These are phyloP conservation scores for Sphaerophoria taeniata DNA, from an alignment of 2,888 invertebrate species.

Conservation along the genomic window DNA sequence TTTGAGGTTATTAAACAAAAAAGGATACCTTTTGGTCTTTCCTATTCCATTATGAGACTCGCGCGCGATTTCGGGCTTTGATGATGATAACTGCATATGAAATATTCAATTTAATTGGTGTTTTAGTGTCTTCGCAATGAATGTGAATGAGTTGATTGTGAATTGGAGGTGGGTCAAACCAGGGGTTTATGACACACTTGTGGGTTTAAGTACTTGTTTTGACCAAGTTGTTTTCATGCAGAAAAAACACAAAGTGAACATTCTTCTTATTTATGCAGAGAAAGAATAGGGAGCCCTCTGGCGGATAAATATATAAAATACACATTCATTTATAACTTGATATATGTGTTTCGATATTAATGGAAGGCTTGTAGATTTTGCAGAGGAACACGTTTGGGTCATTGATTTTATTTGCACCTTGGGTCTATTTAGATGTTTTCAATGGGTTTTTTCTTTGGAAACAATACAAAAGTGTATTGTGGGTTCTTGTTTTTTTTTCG, in stretches of 20 bases:
- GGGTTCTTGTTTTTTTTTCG: background rate
- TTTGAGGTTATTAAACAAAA: conserved; percentile 59
- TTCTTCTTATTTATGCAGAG: conserved; percentile 20
- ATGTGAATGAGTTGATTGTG: background rate
- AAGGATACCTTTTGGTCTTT: conserved; percentile 37
- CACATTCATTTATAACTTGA: conserved; percentile 22
- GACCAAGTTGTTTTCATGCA: conserved; percentile 5
- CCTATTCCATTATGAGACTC: conserved; percentile 64
- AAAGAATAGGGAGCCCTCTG: background rate
- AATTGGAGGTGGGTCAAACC: conserved; percentile 3
- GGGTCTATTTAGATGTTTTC: conserved; percentile 69
- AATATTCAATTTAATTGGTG: conserved; percentile 81
- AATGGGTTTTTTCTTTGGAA: conserved; percentile 36
- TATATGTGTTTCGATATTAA: conserved; percentile 26
- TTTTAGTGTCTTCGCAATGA: conserved; percentile 51
- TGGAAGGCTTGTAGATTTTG: background rate
- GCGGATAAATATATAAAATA: background rate
- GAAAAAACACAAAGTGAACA: conserved; percentile 35
- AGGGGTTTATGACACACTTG: conserved; percentile 48
- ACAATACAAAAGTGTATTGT: conserved; percentile 23
- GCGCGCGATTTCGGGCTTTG: conserved; percentile 50
- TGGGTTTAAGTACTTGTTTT: conserved; percentile 37
- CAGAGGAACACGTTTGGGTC: conserved; percentile 37
- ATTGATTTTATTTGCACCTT: conserved; percentile 70
- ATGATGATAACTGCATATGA: conserved; percentile 72